Evolutionary conservation across 2,888 invertebrate species (phyloP).

Genomic region (Bombylius discolor): DNA sequence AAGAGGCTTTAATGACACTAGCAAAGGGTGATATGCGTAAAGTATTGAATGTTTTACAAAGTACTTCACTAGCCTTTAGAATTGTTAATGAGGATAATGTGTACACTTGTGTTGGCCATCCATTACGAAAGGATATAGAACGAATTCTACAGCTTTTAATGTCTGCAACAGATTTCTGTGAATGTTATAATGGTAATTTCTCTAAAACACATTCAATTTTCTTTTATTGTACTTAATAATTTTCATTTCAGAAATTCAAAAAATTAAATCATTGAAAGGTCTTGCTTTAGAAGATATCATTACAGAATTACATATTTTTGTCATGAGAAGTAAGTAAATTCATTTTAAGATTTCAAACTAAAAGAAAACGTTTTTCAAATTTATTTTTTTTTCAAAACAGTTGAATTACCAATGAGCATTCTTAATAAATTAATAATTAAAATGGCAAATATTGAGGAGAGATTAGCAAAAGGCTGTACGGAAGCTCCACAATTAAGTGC

Average conservation of each 20-base stretch:
- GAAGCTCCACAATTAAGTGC: constrained; percentile 85
- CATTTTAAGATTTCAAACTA: not conserved
- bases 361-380: constrained; percentile 11
- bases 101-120: constrained; percentile 95
- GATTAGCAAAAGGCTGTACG: constrained; percentile 72
- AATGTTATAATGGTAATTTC: constrained; percentile 27
- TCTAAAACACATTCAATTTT: not conserved
- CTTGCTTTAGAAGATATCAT: constrained; percentile 87
- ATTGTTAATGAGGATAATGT: constrained; percentile 78
- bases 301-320: constrained; percentile 74
- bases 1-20: constrained; percentile 73
- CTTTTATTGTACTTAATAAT: not conserved
- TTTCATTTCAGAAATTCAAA: constrained; percentile 51
- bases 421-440: constrained; percentile 67
- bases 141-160: constrained; percentile 73
- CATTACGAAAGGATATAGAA: constrained; percentile 76
- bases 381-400: constrained; percentile 40
- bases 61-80: constrained; percentile 86
- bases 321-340: constrained; percentile 66
- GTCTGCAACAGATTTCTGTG: constrained; percentile 25
- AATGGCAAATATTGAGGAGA: constrained; percentile 80
- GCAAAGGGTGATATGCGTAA: constrained; percentile 97
- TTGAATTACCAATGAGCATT: constrained; percentile 72
- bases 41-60: constrained; percentile 91
- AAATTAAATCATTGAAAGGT: constrained; percentile 77